phyloP scores from a whole-genome alignment of 2,113 vertebrate species.

The Zingel zingel region DNA sequence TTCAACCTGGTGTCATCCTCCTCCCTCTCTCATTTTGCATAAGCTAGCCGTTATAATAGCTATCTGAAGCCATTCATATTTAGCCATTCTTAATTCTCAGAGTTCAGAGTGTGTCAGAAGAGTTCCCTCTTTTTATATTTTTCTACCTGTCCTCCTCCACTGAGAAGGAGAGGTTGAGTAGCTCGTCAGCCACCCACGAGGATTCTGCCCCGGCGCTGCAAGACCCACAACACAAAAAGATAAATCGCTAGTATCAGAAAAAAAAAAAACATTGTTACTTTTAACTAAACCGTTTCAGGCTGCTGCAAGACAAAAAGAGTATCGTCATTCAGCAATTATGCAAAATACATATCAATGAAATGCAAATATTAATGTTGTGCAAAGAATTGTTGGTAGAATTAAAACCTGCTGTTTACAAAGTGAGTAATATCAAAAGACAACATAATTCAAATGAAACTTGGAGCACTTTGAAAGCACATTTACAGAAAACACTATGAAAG shows the following conservation, averaged over 20 bases:
- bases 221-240: conserved; percentile 72
- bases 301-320: conserved; percentile 23
- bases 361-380: background rate
- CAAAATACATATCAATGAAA: conserved; percentile 13
- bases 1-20: background rate
- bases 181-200: conserved; percentile 72
- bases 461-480: conserved; percentile 4
- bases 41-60: too few species aligned
- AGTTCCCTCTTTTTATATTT: conserved; percentile 37
- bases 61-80: background rate
- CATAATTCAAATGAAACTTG: background rate
- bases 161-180: conserved; percentile 82
- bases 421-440: background rate
- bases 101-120: conserved; percentile 56
- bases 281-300: background rate
- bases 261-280: conserved; percentile 29
- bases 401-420: background rate
- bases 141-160: conserved; percentile 77
- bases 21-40: background rate
- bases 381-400: background rate
- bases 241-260: conserved; percentile 45
- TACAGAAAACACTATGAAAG: background rate
- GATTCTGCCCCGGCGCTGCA: conserved; percentile 59
- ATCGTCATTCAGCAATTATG: conserved; percentile 25
- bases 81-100: background rate